These are phyloP conservation scores for Sigmodon hispidus DNA, from an alignment of 2,113 vertebrate species.

Conservation along the genomic window DNA sequence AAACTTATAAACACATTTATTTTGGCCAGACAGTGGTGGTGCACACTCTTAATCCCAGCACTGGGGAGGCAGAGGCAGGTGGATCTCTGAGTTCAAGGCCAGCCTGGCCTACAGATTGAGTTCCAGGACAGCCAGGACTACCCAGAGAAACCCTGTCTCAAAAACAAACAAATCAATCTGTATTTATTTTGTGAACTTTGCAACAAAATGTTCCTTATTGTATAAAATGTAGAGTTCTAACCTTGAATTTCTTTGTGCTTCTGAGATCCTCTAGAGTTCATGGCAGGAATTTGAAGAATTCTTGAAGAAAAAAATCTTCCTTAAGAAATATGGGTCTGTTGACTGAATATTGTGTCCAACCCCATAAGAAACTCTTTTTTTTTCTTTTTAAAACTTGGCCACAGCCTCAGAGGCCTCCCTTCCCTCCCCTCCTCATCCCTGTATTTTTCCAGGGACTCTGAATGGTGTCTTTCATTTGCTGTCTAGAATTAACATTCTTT, in stretches of 20 bases:
- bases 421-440: not conserved
- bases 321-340: not conserved
- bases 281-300: constrained; percentile 1
- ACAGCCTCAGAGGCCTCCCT: not conserved
- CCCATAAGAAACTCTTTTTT: not conserved
- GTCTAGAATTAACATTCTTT: not conserved
- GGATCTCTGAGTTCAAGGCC: not conserved
- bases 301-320: not conserved
- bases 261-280: not conserved
- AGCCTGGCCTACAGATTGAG: not conserved
- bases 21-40: not conserved
- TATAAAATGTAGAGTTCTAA: constrained; percentile 24
- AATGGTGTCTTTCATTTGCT: not conserved
- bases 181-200: not conserved
- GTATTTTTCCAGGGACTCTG: not conserved
- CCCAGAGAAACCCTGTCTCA: not conserved
- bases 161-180: too few species aligned
- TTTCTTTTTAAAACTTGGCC: not conserved
- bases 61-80: not conserved
- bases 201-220: constrained; percentile 12
- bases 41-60: not conserved
- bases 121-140: not conserved
- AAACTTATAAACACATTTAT: not conserved
- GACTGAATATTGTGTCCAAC: constrained; percentile 1
- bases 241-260: not conserved